These are phyloP conservation scores for Paelopatides confundens DNA, from an alignment of 53 echinoderm and acorn worm genomes.

Conservation along the genomic window DNA sequence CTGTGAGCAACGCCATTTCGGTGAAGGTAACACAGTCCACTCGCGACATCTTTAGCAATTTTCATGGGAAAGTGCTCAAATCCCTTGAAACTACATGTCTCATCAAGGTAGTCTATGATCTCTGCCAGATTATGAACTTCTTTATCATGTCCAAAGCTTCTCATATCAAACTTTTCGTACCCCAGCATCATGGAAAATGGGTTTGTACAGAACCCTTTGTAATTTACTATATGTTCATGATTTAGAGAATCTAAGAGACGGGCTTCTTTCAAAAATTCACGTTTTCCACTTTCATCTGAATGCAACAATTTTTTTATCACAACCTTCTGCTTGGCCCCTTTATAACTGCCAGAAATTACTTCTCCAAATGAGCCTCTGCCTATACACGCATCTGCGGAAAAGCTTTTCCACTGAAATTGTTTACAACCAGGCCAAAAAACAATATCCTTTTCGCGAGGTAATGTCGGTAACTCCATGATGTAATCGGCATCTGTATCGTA, in stretches of 20 bases:
- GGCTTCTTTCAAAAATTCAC: not conserved
- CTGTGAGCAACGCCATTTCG: conserved; percentile 26
- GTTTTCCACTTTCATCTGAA: not conserved
- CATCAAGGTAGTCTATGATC: not conserved
- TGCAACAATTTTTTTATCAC: conserved; percentile 33
- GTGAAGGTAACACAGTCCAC: conserved; percentile 9
- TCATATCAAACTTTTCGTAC: conserved; percentile 5
- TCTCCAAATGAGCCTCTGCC: no score
- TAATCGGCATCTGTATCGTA: no score
- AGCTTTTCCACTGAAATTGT: no score
- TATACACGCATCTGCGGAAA: no score
- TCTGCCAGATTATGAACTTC: not conserved
- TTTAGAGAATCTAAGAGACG: not conserved
- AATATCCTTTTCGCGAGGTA: no score
- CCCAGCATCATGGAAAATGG: conserved; percentile 23
- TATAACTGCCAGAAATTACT: no score
- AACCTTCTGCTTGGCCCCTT: not conserved
- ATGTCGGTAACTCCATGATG: no score
- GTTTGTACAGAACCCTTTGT: not conserved
- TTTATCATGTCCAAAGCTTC: not conserved
- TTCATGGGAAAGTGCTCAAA: not conserved
- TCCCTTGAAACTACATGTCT: not conserved
- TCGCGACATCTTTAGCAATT: not conserved
- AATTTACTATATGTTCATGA: conserved; percentile 16
- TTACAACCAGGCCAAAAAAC: no score